Evolutionary conservation across 2,797 vertebrate genomes (phyloP), one percentile per base, ranked within the genome.

Genomic region (Galaxias olidus): DNA sequence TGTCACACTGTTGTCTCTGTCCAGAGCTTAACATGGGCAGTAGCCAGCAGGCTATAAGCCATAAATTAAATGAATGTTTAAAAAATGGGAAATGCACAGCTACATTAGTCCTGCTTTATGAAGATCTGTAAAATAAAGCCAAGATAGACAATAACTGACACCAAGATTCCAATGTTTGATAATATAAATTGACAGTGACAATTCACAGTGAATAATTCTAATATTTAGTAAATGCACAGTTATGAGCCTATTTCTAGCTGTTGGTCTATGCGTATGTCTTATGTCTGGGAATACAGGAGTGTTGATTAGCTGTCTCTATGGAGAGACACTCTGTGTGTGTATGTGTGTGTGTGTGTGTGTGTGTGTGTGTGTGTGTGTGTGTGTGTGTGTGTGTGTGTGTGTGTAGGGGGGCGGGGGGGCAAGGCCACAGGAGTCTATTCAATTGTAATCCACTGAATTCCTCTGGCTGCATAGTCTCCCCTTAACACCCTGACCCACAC

Each of bases 381-480:
- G 51, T 4, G 17, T 19, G 51, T 19, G 17, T 19, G 9, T 11
- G 18, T 18, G 18, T 10, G 10, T 10, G 20, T 46, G 44, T 46
- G 45, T 14, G 58, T 3, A 63, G 45, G 42, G 54, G 54, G 62
- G 41, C 11, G 45, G 50, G n/a, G 13, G 14, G 15, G 40, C 42
- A 8, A 5, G 41, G 49, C 47, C 52, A 18, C 45, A 51, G 44
- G 50, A 40, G 44, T 52, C 57, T 63, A 67, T 65, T 71, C 60
- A 62, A 19, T 46, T 12, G 42, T 65, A 69, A 82, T 66, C 63
- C 59, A 17, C 55, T 53, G 65, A 74, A 82, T 87, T 87, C 83
- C 79, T 71, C 60, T 71, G 66, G 72, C 70, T 68, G 61, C 60
- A 68, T 73, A 69, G 50, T 58, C 76, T 65, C 59, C 61, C 71